Evolutionary conservation across 2,113 vertebrate genomes (phyloP), one percentile per base, ranked within the genome.

Genomic region (Casuarius casuarius): DNA sequence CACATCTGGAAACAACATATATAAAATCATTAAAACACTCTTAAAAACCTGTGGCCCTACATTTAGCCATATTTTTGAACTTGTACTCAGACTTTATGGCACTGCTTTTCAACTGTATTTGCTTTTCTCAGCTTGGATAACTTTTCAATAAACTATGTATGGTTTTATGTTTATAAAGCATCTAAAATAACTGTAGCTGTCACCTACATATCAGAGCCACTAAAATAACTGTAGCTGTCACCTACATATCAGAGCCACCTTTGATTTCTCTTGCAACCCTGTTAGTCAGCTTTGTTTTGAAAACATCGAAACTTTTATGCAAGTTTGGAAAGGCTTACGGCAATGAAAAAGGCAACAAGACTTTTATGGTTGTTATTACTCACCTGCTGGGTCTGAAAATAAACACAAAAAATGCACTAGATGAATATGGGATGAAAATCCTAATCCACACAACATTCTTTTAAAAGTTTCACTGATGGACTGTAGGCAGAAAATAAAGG

Each of bases 1-100:
- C 98, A 98, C 28, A 66, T 90, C 98, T 98, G 97, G 9, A 91
- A 92, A 90, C 8, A 93, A 9, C 14, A 87, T 5, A 62, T 4
- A 18, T 17, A 72, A 61, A 88, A 80, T 7, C 54, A 86, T 16
- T 49, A 87, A 88, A 80, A 3, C 3, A 15, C 5, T 38, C 84
- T 38, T 77, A 62, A 59, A 74, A 40, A 51, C 26, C 26, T 72
- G 19, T 23, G 8, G 3, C 8, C 20, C 6, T 40, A 58, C 7
- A 25, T 49, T 89, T 67, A 61, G 17, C 5, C 9, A 33, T 42
- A 12, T 25, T 85, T 95, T 76, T 62, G 0, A 5, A 62, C 48
- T 89, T 78, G 38, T 29, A 23, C 0, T 1, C 21, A 21, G n/a
- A 67, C 31, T 66, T 86, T 73, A 26, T 10, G 75, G n/a, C 25